These are phyloP conservation scores for Dryadula phaetusa DNA, from an alignment of 2,888 invertebrate species.

Conservation along the genomic window DNA sequence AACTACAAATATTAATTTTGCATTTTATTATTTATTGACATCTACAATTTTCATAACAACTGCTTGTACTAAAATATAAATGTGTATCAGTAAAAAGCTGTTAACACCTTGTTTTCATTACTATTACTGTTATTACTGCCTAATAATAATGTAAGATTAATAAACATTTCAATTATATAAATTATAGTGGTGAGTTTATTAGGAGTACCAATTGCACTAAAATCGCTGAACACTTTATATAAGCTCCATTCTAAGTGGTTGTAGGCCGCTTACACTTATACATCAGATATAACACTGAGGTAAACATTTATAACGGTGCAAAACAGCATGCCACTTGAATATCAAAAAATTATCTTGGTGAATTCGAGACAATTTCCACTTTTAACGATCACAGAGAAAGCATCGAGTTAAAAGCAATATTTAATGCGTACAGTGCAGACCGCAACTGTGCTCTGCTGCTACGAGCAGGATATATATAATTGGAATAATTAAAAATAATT, in stretches of 20 bases:
- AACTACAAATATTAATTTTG: slow-evolving; percentile 38
- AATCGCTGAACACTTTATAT: slow-evolving; percentile 51
- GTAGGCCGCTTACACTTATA: slow-evolving; percentile 44
- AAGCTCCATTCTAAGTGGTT: slow-evolving; percentile 62
- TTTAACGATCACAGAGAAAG: slow-evolving; percentile 71
- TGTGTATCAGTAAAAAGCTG: slow-evolving; percentile 79
- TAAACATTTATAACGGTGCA: slow-evolving; percentile 37
- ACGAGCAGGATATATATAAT: slow-evolving; percentile 58
- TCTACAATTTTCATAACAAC: slow-evolving; percentile 82
- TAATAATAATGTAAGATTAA: slow-evolving; percentile 68
- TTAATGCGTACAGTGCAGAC: slow-evolving; percentile 57
- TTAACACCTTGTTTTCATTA: slow-evolving; percentile 71
- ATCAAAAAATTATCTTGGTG: slow-evolving; percentile 59
- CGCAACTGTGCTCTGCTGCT: slow-evolving; percentile 59
- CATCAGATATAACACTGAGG: slow-evolving; percentile 28
- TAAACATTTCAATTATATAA: slow-evolving; percentile 55
- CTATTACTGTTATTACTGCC: slow-evolving; percentile 70
- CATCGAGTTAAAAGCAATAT: slow-evolving; percentile 64
- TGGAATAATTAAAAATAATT: slow-evolving; percentile 59
- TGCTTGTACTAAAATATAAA: slow-evolving; percentile 84
- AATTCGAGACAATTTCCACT: slow-evolving; percentile 67
- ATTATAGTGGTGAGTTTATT: slow-evolving; percentile 39
- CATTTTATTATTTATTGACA: slow-evolving; percentile 83
- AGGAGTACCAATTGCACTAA: slow-evolving; percentile 46
- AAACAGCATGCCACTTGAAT: slow-evolving; percentile 52